Evolutionary conservation across 2,888 invertebrate species (phyloP), one percentile per base, ranked within the genome.

Genomic region (Mythimna ferrago): DNA sequence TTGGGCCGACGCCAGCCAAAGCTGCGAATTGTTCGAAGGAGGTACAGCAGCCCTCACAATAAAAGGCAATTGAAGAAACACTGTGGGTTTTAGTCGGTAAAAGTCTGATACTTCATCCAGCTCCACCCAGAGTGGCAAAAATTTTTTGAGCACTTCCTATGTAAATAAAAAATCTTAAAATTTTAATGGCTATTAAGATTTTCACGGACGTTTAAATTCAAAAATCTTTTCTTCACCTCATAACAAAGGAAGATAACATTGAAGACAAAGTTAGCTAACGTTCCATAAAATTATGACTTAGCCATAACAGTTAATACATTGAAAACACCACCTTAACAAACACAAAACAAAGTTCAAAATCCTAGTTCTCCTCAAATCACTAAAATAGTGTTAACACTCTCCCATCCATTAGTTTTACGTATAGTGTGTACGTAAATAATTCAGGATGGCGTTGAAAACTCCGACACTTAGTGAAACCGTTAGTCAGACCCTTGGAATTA

Each of bases 401-500:
- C 19, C 10, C 10, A 58, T n/a, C 35, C 51, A 73, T 77, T 77
- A 70, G 66, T 80, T 78, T 60, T 66, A 76, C 35, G 54, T 63
- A 68, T 70, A 71, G 78, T 71, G 58, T 14, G 57, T 64, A 54
- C 58, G 82, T 81, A 74, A 67, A 71, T 38, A 69, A 78, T 78
- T 74, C 75, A 82, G 62, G 61, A 73, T 64, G 68, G 66, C 16
- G 44, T 10, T 35, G 35, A 54, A 60, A 71, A 73, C 63, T 63
- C 56, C 21, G 48, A 66, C 72, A 75, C 81, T 81, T 79, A 75
- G 66, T 60, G 56, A 66, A 66, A 75, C 66, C 69, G 71, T 82
- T 78, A 78, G 63, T 57, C 64, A 56, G 75, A 71, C 81, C 62
- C 67, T 58, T 56, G 32, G 62, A 82, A 82, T 73, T 82, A 82